Conservation (phyloP, 1,140 invertebrate species). For the Lasioglossum albipes region DNA sequence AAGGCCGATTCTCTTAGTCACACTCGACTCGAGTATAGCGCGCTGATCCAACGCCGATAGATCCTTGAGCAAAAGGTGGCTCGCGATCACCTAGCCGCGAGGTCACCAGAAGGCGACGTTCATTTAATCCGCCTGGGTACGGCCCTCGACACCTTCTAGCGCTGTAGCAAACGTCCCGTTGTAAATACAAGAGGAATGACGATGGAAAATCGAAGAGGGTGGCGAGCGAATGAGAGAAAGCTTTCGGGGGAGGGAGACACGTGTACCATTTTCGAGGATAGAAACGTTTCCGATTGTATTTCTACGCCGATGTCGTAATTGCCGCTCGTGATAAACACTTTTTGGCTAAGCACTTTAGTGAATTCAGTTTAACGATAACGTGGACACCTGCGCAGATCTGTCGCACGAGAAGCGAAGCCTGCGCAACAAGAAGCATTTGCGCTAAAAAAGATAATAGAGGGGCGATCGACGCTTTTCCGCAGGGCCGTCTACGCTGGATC, state of each 20-base stretch:
- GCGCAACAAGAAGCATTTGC: constrained; percentile 34
- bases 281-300: constrained; percentile 54
- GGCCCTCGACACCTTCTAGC: constrained; percentile 9
- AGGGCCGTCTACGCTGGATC: constrained; percentile 10
- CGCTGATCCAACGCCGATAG: background rate
- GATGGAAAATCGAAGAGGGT: background rate
- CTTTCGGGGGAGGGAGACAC: constrained; percentile 21
- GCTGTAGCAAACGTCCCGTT: constrained; percentile 43
- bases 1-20: constrained; percentile 29
- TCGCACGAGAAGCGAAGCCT: background rate
- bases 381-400: background rate
- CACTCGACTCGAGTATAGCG: background rate
- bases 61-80: background rate
- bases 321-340: constrained; percentile 59
- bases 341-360: constrained; percentile 59
- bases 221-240: constrained; percentile 30
- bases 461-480: constrained; percentile 28
- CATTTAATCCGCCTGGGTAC: background rate
- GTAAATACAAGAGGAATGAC: constrained; percentile 62
- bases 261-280: constrained; percentile 31
- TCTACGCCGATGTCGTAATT: constrained; percentile 63
- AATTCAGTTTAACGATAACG: constrained; percentile 52
- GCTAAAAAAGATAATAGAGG: background rate
- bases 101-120: too few relatives aligned
- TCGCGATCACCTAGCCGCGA: background rate